Base-by-base conservation (phyloP, 2,888 invertebrate species). In the Orthonevra nobilis region DNA sequence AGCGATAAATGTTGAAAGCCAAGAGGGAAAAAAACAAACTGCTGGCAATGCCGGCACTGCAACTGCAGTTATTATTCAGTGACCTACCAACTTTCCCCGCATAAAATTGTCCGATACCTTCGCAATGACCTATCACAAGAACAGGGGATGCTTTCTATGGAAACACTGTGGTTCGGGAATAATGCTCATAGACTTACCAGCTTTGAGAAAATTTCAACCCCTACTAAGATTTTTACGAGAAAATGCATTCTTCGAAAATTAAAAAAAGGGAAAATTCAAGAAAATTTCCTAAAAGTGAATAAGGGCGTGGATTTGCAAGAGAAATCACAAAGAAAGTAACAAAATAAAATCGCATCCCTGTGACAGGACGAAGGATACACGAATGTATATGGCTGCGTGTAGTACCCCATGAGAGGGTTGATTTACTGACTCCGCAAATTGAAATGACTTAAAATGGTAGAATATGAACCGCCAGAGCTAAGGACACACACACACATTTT, bases 361-460 rank as follows among this genome's bases (percentile, higher is more conserved):
- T n/a, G 46, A 38, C 19, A 63, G 63, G 40, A 40, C 28, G 7
- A 19, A 26, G 7, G 36, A 54, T 34, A 14, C 44, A 10, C 9
- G 30, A 32, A 19, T 42, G 17, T 50, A 17, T 36, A 46, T 48
- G 61, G 32, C 48, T 56, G 63, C 52, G 64, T 56, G 52, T 72
- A 19, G 52, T 72, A 19, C 17, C 17, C 44, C 26, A 44, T 44
- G 86, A 86, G 86, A 86, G 88, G 88, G 87, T 88, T 88, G 88
- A 88, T 88, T 88, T 88, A 85, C 84, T 88, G 88, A 88, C 88
- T 88, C 86, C 83, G 85, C 84, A 87, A 87, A 86, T 86, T 85
- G 86, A 86, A 86, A 83, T 87, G 87, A 87, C 87, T 87, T 87
- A 66, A 20, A 79, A 72, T 60, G 44, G 66, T 46, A 60, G 52